Conservation (phyloP, 2,113 vertebrate species). For the Pelobates fuscus region DNA sequence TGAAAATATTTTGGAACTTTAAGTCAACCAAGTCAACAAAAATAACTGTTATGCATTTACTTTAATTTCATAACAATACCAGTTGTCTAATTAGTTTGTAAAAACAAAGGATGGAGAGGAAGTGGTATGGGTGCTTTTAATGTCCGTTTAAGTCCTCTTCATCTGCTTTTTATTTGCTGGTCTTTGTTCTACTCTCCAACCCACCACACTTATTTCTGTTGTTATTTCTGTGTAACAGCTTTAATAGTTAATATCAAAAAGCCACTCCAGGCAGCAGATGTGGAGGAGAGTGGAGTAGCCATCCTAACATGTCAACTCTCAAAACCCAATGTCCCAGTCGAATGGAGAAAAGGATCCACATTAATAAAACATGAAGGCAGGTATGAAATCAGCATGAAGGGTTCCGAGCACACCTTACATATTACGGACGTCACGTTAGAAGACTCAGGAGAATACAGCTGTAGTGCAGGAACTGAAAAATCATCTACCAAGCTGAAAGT, state of each 20-base stretch:
- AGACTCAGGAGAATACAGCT: conserved; percentile 81
- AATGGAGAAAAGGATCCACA: conserved; percentile 72
- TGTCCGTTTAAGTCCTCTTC: too few species aligned
- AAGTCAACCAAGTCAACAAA: too few species aligned
- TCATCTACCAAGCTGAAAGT: conserved; percentile 73
- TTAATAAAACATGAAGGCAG: conserved; percentile 71
- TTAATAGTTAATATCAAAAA: conserved; percentile 52
- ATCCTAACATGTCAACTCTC: conserved; percentile 76
- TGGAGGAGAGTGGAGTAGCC: conserved; percentile 71
- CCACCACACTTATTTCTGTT: too few species aligned
- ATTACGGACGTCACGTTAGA: conserved; percentile 63
- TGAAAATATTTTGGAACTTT: neutral
- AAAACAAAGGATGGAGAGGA: too few species aligned
- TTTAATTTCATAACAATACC: too few species aligned
- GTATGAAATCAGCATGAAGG: conserved; percentile 71
- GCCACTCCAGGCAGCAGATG: conserved; percentile 49
- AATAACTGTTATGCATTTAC: too few species aligned
- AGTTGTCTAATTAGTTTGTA: too few species aligned
- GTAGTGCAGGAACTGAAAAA: conserved; percentile 68
- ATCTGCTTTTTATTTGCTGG: too few species aligned
- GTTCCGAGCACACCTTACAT: conserved; percentile 65
- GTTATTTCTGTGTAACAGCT: too few species aligned
- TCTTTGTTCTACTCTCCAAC: too few species aligned
- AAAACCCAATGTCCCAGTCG: conserved; percentile 63
- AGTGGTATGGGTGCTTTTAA: too few species aligned